A percentile compares a stretch with the other conserved stretches of the same genome.
Evolutionary conservation across 2,113 vertebrate species (phyloP).

Genomic region (Vulpes lagopus): DNA sequence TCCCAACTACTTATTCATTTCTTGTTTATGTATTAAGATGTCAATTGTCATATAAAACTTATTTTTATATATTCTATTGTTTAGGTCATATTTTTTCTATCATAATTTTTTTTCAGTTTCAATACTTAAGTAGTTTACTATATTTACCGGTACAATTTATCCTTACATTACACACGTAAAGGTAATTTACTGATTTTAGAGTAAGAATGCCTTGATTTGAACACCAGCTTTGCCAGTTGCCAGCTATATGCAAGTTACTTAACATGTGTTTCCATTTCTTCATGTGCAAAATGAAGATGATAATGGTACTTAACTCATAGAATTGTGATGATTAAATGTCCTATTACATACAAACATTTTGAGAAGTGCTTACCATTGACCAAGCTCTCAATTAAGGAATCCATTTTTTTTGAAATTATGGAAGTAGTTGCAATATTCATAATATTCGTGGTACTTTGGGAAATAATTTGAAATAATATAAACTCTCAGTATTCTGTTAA

Average conservation of each 20-base stretch:
- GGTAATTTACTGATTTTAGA: background rate
- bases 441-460: background rate
- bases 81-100: background rate
- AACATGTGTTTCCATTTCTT: background rate
- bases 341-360: background rate
- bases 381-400: background rate
- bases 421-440: background rate
- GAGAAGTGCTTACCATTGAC: background rate
- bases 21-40: background rate
- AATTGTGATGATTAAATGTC: background rate
- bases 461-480: background rate
- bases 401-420: background rate
- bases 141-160: background rate
- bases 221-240: too few relatives aligned
- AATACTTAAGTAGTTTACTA: background rate
- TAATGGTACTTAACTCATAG: background rate
- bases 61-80: background rate
- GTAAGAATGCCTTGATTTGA: background rate
- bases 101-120: background rate
- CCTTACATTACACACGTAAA: background rate
- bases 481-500: background rate
- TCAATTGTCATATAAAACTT: background rate
- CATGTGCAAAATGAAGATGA: background rate
- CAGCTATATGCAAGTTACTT: background rate
- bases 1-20: background rate